phyloP scores from a whole-genome alignment of 2,113 vertebrate genomes.

The Nesospiza acunhae region DNA sequence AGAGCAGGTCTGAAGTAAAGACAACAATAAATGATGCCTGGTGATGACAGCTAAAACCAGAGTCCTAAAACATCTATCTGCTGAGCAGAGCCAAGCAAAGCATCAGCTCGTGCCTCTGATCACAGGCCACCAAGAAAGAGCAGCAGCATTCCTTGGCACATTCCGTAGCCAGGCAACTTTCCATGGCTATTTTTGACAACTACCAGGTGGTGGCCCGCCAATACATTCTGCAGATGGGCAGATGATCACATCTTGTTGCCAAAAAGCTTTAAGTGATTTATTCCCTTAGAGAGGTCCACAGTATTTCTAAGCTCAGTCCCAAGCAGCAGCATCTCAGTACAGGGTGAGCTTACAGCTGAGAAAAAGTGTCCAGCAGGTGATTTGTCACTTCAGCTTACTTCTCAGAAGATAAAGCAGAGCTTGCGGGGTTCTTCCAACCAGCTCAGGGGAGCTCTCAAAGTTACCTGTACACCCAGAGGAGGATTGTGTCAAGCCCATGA shows the following conservation, averaged over 20 bases:
- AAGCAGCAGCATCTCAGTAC: neutral
- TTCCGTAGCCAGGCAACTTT: neutral
- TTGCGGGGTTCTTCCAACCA: neutral
- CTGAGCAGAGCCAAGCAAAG: slow-evolving; percentile 5
- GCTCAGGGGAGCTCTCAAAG: neutral
- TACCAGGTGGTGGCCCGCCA: neutral
- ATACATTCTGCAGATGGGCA: slow-evolving; percentile 5
- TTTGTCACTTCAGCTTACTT: neutral
- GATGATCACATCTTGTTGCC: slow-evolving; percentile 9
- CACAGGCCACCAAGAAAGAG: slow-evolving; percentile 20
- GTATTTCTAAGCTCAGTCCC: neutral
- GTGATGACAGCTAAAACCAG: slow-evolving; percentile 14
- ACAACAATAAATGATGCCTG: neutral
- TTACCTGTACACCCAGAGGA: neutral
- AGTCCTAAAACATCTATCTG: neutral
- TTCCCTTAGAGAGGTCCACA: neutral
- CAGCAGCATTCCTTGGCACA: slow-evolving; percentile 36
- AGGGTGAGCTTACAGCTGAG: neutral
- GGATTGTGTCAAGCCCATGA: neutral
- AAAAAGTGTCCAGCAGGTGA: neutral
- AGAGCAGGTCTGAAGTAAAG: neutral
- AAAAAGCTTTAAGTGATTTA: slow-evolving; percentile 13
- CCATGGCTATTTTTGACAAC: slow-evolving; percentile 38
- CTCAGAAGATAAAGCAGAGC: neutral
- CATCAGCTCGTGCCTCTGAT: slow-evolving; percentile 1